Evolutionary conservation across 2,797 vertebrate species (phyloP).

Genomic region (Toxotes lorentzi): DNA sequence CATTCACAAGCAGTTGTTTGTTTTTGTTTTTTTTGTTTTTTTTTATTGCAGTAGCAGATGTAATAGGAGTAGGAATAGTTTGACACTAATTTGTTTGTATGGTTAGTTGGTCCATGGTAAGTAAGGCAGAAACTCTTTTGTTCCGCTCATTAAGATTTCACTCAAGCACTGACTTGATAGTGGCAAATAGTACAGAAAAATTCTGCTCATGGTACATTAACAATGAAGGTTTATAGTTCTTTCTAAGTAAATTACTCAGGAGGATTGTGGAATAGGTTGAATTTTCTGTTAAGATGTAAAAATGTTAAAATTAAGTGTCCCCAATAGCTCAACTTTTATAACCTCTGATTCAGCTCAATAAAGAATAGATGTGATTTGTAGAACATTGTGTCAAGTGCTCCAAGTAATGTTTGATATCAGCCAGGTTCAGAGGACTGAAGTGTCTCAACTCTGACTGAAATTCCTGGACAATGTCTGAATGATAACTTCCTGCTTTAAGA

Average conservation of each 20-base stretch:
- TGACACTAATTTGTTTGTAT: no score
- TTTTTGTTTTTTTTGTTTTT: no score
- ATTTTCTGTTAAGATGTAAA: neutral
- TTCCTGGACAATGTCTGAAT: neutral
- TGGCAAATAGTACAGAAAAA: neutral
- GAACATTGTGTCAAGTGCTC: slow-evolving; percentile 9
- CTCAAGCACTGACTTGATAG: neutral
- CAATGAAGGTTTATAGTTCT: neutral
- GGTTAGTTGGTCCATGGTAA: no score
- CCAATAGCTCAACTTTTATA: neutral
- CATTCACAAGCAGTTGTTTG: no score
- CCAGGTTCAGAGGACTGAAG: neutral
- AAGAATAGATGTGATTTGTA: slow-evolving; percentile 4
- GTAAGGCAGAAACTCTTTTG: neutral
- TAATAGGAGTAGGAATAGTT: neutral
- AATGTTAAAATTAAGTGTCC: neutral
- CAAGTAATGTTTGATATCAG: neutral
- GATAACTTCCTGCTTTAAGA: neutral
- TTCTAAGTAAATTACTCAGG: neutral
- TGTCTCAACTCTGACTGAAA: neutral
- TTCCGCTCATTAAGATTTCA: neutral
- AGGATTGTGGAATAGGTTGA: neutral
- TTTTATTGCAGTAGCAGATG: neutral
- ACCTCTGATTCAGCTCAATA: neutral
- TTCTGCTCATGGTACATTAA: neutral